Evolutionary conservation across 2,113 vertebrate genomes (phyloP).

Genomic region (Callopanchax toddi): DNA sequence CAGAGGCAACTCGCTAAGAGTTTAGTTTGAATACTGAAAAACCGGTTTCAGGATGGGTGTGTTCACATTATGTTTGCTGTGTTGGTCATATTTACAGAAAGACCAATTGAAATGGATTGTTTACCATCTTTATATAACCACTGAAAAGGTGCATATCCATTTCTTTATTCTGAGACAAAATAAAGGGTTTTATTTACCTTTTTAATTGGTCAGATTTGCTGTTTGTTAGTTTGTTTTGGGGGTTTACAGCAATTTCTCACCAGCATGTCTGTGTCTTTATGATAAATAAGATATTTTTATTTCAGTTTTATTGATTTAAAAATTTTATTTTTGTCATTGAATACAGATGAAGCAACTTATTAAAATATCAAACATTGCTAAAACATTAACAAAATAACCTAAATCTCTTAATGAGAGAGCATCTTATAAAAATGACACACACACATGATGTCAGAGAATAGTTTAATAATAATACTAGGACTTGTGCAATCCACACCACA

Average conservation of each 20-base stretch:
- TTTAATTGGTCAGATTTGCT: not conserved
- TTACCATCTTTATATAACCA: not conserved
- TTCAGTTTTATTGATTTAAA: too few species aligned
- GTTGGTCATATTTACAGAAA: slow-evolving; percentile 21
- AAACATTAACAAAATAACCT: not conserved
- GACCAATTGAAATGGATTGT: slow-evolving; percentile 29
- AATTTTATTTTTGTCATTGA: too few species aligned
- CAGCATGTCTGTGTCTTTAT: too few species aligned
- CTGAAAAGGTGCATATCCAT: too few species aligned
- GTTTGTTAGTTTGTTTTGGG: too few species aligned
- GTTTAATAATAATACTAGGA: not conserved
- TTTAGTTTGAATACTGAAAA: slow-evolving; percentile 52
- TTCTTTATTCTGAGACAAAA: too few species aligned
- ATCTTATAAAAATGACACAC: not conserved
- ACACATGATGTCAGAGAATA: not conserved
- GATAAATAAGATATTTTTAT: too few species aligned
- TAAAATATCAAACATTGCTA: too few species aligned
- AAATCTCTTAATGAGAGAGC: not conserved
- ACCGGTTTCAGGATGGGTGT: slow-evolving; percentile 69
- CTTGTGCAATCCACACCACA: not conserved
- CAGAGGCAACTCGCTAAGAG: slow-evolving; percentile 11
- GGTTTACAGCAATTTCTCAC: too few species aligned
- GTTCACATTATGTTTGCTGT: slow-evolving; percentile 46
- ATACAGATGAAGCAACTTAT: too few species aligned
- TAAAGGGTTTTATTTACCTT: too few species aligned